A percentile compares a stretch with the other conserved stretches of the same genome.
phyloP scores from a whole-genome alignment of 2,797 vertebrate species.

The Eutrigla gurnardus region DNA sequence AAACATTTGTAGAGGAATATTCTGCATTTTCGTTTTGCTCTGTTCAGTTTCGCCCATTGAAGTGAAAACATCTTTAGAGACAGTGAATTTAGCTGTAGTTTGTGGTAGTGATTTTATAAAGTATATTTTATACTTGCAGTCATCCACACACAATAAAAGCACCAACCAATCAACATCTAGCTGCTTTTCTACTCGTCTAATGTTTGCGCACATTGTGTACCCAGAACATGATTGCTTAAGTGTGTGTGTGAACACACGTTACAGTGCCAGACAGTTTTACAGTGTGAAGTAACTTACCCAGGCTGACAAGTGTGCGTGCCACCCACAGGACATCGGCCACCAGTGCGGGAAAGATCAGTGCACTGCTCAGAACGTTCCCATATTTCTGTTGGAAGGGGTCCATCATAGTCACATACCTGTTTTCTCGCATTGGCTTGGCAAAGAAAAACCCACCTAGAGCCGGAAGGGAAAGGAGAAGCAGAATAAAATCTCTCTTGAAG shows the following conservation, averaged over 20 bases:
- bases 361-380: constrained; percentile 83
- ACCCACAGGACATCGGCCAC: constrained; percentile 81
- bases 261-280: constrained; percentile 19
- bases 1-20: too few relatives aligned
- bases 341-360: constrained; percentile 76
- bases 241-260: neutral
- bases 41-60: too few relatives aligned
- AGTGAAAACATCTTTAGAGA: neutral
- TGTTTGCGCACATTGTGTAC: constrained; percentile 27
- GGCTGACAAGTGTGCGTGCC: constrained; percentile 80
- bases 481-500: neutral
- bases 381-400: constrained; percentile 86
- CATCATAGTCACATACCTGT: constrained; percentile 88
- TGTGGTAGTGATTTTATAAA: neutral
- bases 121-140: neutral
- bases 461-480: neutral
- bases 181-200: constrained; percentile 3
- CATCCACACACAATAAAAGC: neutral
- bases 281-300: constrained; percentile 68
- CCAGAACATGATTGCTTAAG: constrained; percentile 19
- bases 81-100: too few relatives aligned
- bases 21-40: too few relatives aligned
- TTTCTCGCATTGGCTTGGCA: constrained; percentile 87
- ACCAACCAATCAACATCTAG: neutral
- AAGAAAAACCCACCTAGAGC: constrained; percentile 87